A percentile compares a stretch with the other conserved stretches of the same genome.
These are phyloP conservation scores for Rhinopomastus cyanomelas DNA, from an alignment of 2,113 vertebrate species.

Conservation along the genomic window DNA sequence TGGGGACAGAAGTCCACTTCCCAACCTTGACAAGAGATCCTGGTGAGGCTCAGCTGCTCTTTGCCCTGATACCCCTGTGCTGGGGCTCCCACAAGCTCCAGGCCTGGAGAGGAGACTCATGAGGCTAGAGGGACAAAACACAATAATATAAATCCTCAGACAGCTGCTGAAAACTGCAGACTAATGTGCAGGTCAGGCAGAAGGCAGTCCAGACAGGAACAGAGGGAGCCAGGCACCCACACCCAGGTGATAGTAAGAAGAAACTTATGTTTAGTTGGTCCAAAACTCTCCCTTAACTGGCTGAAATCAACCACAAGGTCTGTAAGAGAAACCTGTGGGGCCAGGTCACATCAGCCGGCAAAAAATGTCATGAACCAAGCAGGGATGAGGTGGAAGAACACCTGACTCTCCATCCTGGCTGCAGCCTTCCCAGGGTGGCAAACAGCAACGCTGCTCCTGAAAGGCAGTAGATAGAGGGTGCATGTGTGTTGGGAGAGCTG, in stretches of 20 bases:
- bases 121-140: neutral
- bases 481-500: neutral
- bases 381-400: neutral
- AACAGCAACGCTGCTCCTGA: neutral
- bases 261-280: neutral
- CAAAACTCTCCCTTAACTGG: neutral
- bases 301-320: neutral
- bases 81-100: neutral
- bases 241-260: neutral
- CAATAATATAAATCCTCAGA: no score
- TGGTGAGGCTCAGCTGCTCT: neutral
- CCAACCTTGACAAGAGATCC: neutral
- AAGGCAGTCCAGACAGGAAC: neutral
- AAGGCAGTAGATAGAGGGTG: rapidly evolving
- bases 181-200: neutral
- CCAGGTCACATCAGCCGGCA: neutral
- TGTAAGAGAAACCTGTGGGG: neutral
- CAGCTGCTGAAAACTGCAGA: neutral
- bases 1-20: neutral
- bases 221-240: neutral
- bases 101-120: rapidly evolving
- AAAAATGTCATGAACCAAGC: neutral
- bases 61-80: neutral
- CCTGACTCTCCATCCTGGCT: neutral
- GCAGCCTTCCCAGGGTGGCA: rapidly evolving